A percentile compares a stretch with the other conserved stretches of the same genome.
Conservation (phyloP, 1,140 invertebrate genomes). For the Drosophila pseudoananassae region DNA sequence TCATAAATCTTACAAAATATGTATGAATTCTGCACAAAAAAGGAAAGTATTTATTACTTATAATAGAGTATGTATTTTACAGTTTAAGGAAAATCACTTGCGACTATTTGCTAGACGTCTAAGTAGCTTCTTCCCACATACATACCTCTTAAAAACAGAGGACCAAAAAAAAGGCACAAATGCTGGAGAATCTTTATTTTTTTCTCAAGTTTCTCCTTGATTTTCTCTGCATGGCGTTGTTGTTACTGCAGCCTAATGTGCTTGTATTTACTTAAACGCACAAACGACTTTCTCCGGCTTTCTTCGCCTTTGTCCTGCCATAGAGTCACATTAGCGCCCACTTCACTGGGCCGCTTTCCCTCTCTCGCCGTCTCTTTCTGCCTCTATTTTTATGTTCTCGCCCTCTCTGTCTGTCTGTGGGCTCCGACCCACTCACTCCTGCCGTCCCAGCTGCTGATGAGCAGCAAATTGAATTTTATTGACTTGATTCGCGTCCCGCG, state of each 20-base stretch:
- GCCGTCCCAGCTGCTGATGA: slow-evolving; percentile 51
- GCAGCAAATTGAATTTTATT: slow-evolving; percentile 79
- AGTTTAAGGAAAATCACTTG: not conserved
- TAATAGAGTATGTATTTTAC: not conserved
- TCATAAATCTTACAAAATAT: too few relatives aligned
- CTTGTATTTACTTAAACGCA: slow-evolving; percentile 59
- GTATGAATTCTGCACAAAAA: too few relatives aligned
- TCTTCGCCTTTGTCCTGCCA: slow-evolving; percentile 17
- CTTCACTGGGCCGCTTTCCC: slow-evolving; percentile 6
- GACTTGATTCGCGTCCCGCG: slow-evolving; percentile 58
- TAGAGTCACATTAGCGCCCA: slow-evolving; percentile 33
- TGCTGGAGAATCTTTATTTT: slow-evolving; percentile 1
- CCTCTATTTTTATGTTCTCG: not conserved
- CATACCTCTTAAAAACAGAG: slow-evolving; percentile 2
- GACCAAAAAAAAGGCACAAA: not conserved
- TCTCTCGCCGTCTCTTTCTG: not conserved
- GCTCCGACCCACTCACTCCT: not conserved
- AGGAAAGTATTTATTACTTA: not conserved
- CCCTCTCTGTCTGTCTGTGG: not conserved
- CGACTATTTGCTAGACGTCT: slow-evolving; percentile 17
- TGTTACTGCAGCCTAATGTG: slow-evolving; percentile 47
- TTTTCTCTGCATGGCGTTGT: slow-evolving; percentile 14
- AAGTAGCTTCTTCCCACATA: slow-evolving; percentile 33
- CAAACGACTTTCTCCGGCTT: slow-evolving; percentile 42
- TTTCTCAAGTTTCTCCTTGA: not conserved